Base-by-base conservation (phyloP, 2,888 invertebrate genomes). In the Chrysolina americana region DNA sequence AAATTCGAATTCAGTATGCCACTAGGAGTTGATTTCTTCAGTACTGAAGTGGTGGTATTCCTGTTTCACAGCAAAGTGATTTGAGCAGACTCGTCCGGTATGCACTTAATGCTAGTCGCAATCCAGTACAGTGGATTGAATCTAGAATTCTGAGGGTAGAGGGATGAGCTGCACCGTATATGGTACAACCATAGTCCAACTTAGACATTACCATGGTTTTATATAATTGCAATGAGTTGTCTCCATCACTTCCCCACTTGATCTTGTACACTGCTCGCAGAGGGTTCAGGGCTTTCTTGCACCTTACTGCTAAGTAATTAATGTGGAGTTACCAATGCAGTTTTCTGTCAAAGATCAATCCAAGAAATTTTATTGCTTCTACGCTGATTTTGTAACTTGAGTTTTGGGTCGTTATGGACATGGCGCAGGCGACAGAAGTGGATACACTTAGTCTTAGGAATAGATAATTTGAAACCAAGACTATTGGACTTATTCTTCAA, bases 181-280 rank as follows among this genome's bases (percentile, higher is more conserved):
- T 41, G 11, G 44, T 53, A 41, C 68, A 62, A 17, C 73, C 68
- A 41, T 73, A 73, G 17, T 73, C 68, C 8, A 73, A 68, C 41
- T 41, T 63, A 11, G 64, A 63, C 2, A 63, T 19, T 13, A 64
- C 48, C 19, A 73, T 19, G 2, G 68, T n/a, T 62, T 73, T 28
- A 28, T 68, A 73, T 13, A 68, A 41, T n/a, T 15, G 28, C 10
- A 73, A 11, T 6, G 65, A 19, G 17, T 44, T 41, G 13, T 69
- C 65, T 36, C 53, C 19, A 41, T 73, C 73, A 8, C 69, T 56
- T 17, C 73, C 73, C 69, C 69, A 73, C 10, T 44, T 63, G 15
- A 63, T 69, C n/a, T 41, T 36, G 6, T 41, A 36, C 10, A 69
- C 8, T 28, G 19, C 65, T 69, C 50, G 63, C 19, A 73, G 13